phyloP scores from a whole-genome alignment of 2,113 vertebrate genomes.

The Fulica atra region DNA sequence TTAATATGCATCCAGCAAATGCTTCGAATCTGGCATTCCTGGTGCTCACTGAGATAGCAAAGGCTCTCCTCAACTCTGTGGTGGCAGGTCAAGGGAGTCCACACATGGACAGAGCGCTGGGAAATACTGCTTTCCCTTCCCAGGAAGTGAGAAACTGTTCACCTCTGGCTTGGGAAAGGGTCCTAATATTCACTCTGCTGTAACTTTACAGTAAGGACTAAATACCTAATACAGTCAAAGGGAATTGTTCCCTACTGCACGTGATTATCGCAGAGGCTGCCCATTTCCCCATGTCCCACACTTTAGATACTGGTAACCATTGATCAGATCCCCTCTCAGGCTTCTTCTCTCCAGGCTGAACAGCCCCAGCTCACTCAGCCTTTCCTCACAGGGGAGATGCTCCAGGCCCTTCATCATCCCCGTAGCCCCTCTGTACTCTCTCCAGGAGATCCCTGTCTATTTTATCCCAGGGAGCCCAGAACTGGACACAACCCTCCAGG shows the following conservation, averaged over 20 bases:
- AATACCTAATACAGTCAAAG: background rate
- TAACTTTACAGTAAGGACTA: background rate
- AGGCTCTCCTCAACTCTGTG: background rate
- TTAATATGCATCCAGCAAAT: background rate
- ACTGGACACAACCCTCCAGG: too few relatives aligned
- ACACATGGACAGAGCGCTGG: background rate
- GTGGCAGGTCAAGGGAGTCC: background rate
- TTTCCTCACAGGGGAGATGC: too few relatives aligned
- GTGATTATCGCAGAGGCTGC: background rate
- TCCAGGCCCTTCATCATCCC: too few relatives aligned
- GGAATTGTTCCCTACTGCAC: background rate
- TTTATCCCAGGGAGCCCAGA: too few relatives aligned
- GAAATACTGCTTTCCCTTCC: background rate
- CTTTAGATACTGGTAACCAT: too few relatives aligned
- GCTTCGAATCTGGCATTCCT: background rate
- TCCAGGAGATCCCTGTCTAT: too few relatives aligned
- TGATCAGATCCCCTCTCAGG: too few relatives aligned
- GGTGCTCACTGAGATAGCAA: constrained; percentile 20
- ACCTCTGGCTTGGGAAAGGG: background rate
- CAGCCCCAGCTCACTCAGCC: too few relatives aligned
- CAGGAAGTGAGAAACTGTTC: background rate
- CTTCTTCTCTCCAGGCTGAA: too few relatives aligned
- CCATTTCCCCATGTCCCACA: too few relatives aligned
- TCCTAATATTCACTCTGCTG: background rate
- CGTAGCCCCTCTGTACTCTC: too few relatives aligned